A percentile compares a stretch with the other conserved stretches of the same genome.
Conservation (phyloP, 1,140 invertebrate genomes). For the Halesus radiatus region DNA sequence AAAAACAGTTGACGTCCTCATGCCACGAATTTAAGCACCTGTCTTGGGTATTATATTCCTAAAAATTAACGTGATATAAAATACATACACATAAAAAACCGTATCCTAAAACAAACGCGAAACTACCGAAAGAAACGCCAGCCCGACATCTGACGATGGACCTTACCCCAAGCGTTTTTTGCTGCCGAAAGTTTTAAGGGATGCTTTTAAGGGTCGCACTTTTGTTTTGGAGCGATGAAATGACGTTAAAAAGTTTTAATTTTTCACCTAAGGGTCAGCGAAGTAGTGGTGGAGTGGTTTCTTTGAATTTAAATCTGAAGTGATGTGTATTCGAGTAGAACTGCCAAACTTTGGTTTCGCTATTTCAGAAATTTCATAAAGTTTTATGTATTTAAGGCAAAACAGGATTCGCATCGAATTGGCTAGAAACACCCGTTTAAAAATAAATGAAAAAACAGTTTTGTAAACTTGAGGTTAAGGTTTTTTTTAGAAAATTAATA, state of each 20-base stretch:
- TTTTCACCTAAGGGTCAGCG: constrained; percentile 7
- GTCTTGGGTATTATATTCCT: constrained; percentile 13
- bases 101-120: constrained; percentile 44
- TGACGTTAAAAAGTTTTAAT: constrained; percentile 28
- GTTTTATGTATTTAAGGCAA: no score
- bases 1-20: constrained; percentile 29
- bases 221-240: constrained; percentile 22
- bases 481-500: no score
- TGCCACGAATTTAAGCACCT: constrained; percentile 29
- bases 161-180: constrained; percentile 6
- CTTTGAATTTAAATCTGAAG: no score
- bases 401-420: no score
- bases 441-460: no score
- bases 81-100: not conserved
- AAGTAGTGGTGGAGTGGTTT: not conserved
- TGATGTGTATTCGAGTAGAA: not conserved
- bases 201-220: constrained; percentile 9
- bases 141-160: not conserved
- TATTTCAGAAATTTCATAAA: no score
- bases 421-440: no score
- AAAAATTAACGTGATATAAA: constrained; percentile 26
- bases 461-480: no score
- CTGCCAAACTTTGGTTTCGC: not conserved
- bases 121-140: constrained; percentile 33
- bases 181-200: constrained; percentile 6